Conservation (phyloP, 53 echinoderm and acorn worm genomes). For the Astropecten irregularis region DNA sequence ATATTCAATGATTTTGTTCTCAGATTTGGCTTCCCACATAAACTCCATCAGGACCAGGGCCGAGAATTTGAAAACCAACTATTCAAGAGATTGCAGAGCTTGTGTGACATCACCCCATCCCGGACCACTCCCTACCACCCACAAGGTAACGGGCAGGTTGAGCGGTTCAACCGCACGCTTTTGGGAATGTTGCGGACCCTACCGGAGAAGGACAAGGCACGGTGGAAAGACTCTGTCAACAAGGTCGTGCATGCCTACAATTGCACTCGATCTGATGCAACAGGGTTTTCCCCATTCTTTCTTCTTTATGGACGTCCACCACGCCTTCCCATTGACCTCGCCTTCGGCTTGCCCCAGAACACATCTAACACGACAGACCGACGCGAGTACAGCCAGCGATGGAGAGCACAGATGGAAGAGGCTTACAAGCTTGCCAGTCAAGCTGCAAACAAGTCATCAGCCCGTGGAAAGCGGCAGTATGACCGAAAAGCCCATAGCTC, state of each 20-base stretch:
- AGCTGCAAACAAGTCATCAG: neutral
- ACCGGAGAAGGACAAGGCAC: neutral
- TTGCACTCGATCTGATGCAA: slow-evolving; percentile 51
- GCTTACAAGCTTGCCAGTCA: neutral
- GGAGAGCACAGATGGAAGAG: slow-evolving; percentile 3
- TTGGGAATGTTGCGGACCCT: slow-evolving; percentile 62
- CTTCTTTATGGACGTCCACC: slow-evolving; percentile 10
- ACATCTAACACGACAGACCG: neutral
- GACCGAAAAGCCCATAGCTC: neutral
- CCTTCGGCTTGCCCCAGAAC: neutral
- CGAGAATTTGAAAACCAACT: slow-evolving; percentile 74
- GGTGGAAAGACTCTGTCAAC: slow-evolving; percentile 55
- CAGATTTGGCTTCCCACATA: slow-evolving; percentile 60
- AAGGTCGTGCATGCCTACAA: slow-evolving; percentile 80
- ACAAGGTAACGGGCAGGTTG: slow-evolving; percentile 71
- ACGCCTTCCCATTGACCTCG: neutral
- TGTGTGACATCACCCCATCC: slow-evolving; percentile 33
- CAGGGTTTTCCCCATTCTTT: slow-evolving; percentile 7
- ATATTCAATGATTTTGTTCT: slow-evolving; percentile 55
- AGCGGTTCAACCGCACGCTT: slow-evolving; percentile 71
- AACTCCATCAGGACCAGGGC: slow-evolving; percentile 75
- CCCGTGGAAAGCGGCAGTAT: neutral
- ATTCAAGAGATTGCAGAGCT: slow-evolving; percentile 45
- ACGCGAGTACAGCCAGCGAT: neutral
- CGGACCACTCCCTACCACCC: slow-evolving; percentile 77